Base-by-base conservation (phyloP, 2,888 invertebrate genomes). In the Luperina testacea region DNA sequence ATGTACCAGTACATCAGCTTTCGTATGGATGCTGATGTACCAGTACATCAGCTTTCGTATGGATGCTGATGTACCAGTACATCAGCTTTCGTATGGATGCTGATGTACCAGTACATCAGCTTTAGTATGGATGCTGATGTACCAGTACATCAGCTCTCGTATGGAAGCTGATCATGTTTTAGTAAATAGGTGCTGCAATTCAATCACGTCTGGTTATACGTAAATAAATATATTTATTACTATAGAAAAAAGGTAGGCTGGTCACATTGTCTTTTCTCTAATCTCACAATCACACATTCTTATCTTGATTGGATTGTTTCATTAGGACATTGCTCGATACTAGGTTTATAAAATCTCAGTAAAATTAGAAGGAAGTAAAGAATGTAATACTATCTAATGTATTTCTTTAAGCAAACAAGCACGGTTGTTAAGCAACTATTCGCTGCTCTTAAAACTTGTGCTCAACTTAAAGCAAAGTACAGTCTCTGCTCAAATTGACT, bases 401-500 rank as follows among this genome's bases (percentile, higher is more conserved):
- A 38, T 65, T 77, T 77, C 11, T 51, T 65, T n/a, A 61, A 72
- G 67, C 32, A 61, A 69, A 32, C 74, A n/a, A 70, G 48, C 57
- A 5, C 65, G n/a, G 71, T 20, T 65, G 67, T 75, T 67, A 38
- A 27, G 27, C 63, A 79, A 79, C 67, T 69, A 79, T 84, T 76
- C 63, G 20, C 45, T 72, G 68, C 64, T 79, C 61, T 74, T 74
- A 83, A 45, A 84, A 80, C 68, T 74, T 72, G 32, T 53, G 74
- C 72, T 74, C n/a, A 38, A 65, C 38, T 65, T 38, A 11, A 38
- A 64, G 20, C 38, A 64, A 64, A 38, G 64, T 42, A 69, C 27
- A 87, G 61, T 61, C 57, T n/a, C 8, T 51, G 67, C 65, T 73
- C 53, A 76, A 74, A 77, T 84, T 80, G 68, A 84, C 72, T 87